These are phyloP conservation scores for Stenotaenia linearis DNA, from an alignment of 2,888 invertebrate species.

Conservation along the genomic window DNA sequence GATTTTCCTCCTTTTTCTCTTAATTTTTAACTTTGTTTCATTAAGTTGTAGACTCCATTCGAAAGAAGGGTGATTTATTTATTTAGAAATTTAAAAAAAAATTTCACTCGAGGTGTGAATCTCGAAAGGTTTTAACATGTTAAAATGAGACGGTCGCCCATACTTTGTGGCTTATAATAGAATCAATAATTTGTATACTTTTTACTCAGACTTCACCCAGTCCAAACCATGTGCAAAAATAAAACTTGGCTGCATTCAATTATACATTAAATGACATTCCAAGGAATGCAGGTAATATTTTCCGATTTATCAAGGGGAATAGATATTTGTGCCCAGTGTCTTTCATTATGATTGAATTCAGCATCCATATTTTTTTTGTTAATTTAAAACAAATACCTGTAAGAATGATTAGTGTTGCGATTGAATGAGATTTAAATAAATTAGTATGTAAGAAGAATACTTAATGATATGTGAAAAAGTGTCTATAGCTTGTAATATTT, in stretches of 20 bases:
- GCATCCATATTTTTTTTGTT: neutral
- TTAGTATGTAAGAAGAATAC: neutral
- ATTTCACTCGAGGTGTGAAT: too few species aligned
- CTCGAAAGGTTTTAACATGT: neutral
- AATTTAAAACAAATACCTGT: neutral
- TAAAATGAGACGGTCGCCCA: conserved; percentile 4
- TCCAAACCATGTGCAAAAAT: conserved; percentile 4
- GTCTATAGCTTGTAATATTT: neutral
- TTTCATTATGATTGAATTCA: neutral
- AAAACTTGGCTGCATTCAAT: conserved; percentile 4
- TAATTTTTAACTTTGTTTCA: neutral
- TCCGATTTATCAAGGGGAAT: conserved; percentile 5
- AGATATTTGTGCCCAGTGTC: neutral
- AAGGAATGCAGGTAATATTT: conserved; percentile 1
- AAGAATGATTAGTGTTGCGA: neutral
- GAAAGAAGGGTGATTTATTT: neutral
- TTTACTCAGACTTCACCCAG: conserved; percentile 9
- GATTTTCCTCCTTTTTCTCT: neutral
- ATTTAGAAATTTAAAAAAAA: neutral
- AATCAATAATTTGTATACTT: conserved; percentile 1
- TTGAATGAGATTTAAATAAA: neutral
- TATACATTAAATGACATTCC: conserved; percentile 5
- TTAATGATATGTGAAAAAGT: neutral
- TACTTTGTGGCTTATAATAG: conserved; percentile 3
- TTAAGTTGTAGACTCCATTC: neutral